Evolutionary conservation across 2,113 vertebrate species (phyloP), one percentile per base, ranked within the genome.

Genomic region (Pteruthius melanotis): DNA sequence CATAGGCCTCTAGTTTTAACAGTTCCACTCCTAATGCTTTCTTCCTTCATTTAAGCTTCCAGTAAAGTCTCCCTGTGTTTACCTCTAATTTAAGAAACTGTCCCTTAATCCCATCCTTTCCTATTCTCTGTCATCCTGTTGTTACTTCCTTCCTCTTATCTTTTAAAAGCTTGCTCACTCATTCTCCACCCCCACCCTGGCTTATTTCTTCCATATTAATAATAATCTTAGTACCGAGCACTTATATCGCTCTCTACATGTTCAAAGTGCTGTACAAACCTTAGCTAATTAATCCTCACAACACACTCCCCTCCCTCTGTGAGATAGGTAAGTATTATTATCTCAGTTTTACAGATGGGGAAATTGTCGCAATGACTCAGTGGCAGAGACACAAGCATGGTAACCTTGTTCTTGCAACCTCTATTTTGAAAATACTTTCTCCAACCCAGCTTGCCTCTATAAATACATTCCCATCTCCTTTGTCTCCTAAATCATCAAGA

Each of bases 191-290:
- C 94, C 95, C 92, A 95, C 64, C 83, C 76, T 57, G 77, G 88
- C 77, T 96, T 95, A 92, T 95, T 94, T 83, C 77, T 95, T 94
- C 83, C 90, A 79, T 93, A 95, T 96, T 96, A 97, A 97, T 96
- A 96, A 96, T 97, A 97, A 95, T 97, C 96, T 96, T 95, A 87
- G 94, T 90, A 72, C 92, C 23, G 72, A 96, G 95, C 96, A 97
- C 96, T 96, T 97, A 95, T 96, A 94, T 97, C 92, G 90, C 95
- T 94, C 93, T 96, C 95, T 97, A 82, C 95, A 91, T 93, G 93
- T 96, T 96, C 96, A 93, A 95, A 97, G 95, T 97, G 95, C 95
- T 97, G 94, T 96, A 96, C 96, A 97, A 97, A 96, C 93, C 95
- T 96, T 87, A 64, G 93, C 93, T 96, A 97, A 96, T 96, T 97